Conservation (phyloP, 2,113 vertebrate genomes). For the Holacanthus passer region DNA sequence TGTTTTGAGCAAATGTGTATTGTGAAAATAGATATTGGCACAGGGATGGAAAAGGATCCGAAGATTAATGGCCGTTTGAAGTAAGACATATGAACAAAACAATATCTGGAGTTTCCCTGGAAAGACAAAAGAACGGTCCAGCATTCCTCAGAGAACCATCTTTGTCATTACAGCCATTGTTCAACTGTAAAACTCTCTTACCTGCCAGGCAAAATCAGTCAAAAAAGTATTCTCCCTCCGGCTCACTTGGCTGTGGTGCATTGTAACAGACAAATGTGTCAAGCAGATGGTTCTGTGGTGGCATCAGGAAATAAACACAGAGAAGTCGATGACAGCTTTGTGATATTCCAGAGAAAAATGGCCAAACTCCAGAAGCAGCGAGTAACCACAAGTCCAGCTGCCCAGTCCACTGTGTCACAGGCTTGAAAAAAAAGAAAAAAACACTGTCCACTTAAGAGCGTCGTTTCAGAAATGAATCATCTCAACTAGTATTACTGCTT, state of each 20-base stretch:
- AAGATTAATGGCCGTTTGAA: neutral
- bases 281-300: neutral
- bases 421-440: neutral
- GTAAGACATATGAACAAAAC: neutral
- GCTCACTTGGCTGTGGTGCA: too few species aligned
- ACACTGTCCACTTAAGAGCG: neutral
- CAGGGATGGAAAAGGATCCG: neutral
- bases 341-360: neutral
- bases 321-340: neutral
- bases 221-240: neutral
- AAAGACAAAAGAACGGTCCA: neutral
- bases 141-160: neutral
- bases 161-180: neutral
- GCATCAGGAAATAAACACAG: neutral
- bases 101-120: too few species aligned
- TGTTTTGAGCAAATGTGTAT: neutral
- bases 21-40: neutral
- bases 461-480: neutral
- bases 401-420: too few species aligned
- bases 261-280: neutral
- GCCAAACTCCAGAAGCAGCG: neutral
- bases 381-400: neutral
- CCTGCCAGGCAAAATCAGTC: neutral
- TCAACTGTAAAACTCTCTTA: neutral
- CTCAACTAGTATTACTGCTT: neutral